Percentiles rank a stretch among this genome's conserved stretches.
These are phyloP conservation scores for Choloepus hoffmanni DNA, from an alignment of 2,113 vertebrate genomes.

Conservation along the genomic window DNA sequence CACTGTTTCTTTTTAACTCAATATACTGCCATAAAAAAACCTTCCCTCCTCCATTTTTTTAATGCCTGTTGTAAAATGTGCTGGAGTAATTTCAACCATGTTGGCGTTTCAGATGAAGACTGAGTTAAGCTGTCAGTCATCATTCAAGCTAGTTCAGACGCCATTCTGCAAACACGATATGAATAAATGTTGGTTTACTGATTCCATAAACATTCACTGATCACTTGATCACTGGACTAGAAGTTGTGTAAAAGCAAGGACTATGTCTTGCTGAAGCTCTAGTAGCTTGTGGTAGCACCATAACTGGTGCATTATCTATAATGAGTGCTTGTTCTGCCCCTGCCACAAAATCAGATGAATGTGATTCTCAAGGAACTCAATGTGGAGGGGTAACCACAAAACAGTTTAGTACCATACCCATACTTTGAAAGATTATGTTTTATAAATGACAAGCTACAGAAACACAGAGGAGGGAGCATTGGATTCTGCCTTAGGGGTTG, in stretches of 20 bases:
- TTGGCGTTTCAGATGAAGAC: neutral
- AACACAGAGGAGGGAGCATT: neutral
- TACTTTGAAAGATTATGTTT: neutral
- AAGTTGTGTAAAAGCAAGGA: neutral
- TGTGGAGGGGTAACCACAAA: neutral
- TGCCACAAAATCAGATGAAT: neutral
- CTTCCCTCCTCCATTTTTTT: no score
- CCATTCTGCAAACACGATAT: neutral
- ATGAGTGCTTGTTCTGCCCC: neutral
- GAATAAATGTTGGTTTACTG: neutral
- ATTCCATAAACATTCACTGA: neutral
- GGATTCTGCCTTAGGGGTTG: neutral
- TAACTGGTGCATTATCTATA: neutral
- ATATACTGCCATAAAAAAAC: neutral
- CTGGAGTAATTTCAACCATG: neutral
- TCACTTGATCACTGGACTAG: neutral
- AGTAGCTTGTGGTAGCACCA: neutral
- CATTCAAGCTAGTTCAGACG: neutral
- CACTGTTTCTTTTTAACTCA: neutral
- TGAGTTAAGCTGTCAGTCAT: neutral
- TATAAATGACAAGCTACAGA: neutral
- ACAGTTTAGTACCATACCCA: no score
- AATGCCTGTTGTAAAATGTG: neutral
- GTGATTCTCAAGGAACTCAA: neutral
- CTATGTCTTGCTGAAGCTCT: neutral